Conservation (phyloP, 1,140 invertebrate species). For the Drosophila biarmipes region DNA sequence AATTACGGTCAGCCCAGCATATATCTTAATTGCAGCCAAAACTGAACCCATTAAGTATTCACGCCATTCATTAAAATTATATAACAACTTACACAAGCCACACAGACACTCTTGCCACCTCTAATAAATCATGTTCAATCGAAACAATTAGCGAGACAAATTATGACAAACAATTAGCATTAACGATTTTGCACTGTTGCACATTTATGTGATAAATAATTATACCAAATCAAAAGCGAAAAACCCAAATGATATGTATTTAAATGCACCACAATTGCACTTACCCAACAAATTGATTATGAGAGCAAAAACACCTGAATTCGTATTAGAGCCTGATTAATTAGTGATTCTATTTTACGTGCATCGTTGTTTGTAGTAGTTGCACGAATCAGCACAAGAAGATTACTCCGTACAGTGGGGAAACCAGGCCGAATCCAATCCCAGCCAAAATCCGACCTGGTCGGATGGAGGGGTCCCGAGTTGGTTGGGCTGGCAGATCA, state of each 20-base stretch:
- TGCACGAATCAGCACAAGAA: conserved; percentile 53
- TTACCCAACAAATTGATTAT: conserved; percentile 37
- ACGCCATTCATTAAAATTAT: conserved; percentile 51
- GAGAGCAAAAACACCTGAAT: conserved; percentile 25
- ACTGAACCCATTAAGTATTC: conserved; percentile 42
- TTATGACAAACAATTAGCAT: conserved; percentile 68
- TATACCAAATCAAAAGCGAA: conserved; percentile 39
- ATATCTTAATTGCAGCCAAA: conserved; percentile 18
- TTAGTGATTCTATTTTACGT: conserved; percentile 47
- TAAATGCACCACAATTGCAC: conserved; percentile 71
- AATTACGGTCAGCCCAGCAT: conserved; percentile 15
- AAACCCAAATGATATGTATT: conserved; percentile 38
- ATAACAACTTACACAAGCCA: conserved; percentile 8
- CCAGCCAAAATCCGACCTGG: background rate
- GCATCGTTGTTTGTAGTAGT: conserved; percentile 38
- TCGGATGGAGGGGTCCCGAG: background rate
- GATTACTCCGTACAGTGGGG: background rate
- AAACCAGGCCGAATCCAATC: background rate
- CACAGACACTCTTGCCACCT: conserved; percentile 7
- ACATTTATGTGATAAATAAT: conserved; percentile 77
- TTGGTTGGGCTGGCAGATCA: conserved; percentile 35
- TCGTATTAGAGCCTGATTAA: conserved; percentile 55
- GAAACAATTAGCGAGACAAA: conserved; percentile 57
- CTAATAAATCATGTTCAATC: conserved; percentile 63
- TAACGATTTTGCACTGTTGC: conserved; percentile 71